phyloP scores from a whole-genome alignment of 2,797 vertebrate genomes.

The Scleropages formosus region DNA sequence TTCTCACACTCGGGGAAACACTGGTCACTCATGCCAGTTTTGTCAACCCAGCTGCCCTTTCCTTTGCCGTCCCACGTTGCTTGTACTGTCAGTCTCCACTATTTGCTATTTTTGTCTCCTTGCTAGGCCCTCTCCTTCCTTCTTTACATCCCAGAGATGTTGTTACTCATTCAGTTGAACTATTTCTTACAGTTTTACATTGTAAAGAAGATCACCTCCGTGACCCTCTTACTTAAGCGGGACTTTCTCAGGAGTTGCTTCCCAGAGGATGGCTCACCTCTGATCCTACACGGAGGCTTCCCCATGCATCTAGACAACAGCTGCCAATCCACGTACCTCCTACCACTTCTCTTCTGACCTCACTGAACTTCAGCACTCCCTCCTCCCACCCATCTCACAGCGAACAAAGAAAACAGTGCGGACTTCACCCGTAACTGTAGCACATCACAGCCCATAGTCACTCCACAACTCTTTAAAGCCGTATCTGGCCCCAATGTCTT shows the following conservation, averaged over 20 bases:
- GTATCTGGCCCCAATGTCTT: too few relatives aligned
- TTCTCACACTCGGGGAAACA: background rate
- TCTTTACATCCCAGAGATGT: background rate
- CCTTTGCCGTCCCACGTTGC: background rate
- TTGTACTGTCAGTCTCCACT: too few relatives aligned
- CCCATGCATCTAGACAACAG: background rate
- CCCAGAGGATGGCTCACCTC: background rate
- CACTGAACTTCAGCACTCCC: background rate
- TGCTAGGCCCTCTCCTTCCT: background rate
- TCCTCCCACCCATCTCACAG: background rate
- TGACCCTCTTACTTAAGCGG: background rate
- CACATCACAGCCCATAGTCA: background rate
- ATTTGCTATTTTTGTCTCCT: too few relatives aligned
- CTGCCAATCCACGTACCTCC: background rate
- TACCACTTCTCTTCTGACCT: too few relatives aligned
- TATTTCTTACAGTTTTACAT: background rate
- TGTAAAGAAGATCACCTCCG: background rate
- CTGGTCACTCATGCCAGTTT: background rate
- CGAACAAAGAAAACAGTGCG: background rate
- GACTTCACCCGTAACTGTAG: background rate
- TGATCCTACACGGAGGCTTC: constrained; percentile 5
- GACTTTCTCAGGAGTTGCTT: background rate
- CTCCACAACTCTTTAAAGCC: too few relatives aligned
- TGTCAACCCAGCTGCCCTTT: background rate
- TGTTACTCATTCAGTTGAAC: background rate